Conservation (phyloP, 2,888 invertebrate genomes). For the Caenorhabditis wallacei region DNA sequence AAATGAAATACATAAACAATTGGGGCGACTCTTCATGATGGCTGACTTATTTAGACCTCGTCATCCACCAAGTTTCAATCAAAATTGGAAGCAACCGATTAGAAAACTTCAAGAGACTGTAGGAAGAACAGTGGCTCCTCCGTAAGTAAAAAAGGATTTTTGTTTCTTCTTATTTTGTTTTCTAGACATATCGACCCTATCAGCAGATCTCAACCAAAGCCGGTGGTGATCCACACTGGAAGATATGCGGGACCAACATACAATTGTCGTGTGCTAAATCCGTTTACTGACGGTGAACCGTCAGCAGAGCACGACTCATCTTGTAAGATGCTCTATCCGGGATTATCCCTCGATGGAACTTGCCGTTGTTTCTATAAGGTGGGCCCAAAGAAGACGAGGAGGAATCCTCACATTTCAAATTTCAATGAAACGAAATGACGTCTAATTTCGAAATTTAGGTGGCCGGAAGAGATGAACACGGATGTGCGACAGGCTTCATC, state of each 20-base stretch:
- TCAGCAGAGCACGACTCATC: constrained; percentile 67
- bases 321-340: constrained; percentile 72
- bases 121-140: constrained; percentile 32
- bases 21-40: constrained; percentile 15
- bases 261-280: constrained; percentile 72
- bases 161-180: too few relatives aligned
- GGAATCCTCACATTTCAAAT: constrained; percentile 42
- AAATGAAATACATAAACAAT: constrained; percentile 47
- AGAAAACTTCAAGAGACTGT: constrained; percentile 47
- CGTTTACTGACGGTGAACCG: constrained; percentile 68
- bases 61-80: constrained; percentile 55
- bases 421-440: constrained; percentile 2
- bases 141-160: constrained; percentile 12
- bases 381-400: constrained; percentile 8
- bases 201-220: constrained; percentile 62
- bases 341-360: constrained; percentile 68
- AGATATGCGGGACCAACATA: constrained; percentile 68
- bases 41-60: constrained; percentile 40
- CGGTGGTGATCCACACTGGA: constrained; percentile 70
- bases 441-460: constrained; percentile 61
- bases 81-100: constrained; percentile 60
- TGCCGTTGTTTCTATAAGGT: constrained; percentile 72
- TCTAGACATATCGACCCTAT: constrained; percentile 43
- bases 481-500: constrained; percentile 72
- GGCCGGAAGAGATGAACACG: constrained; percentile 69